Evolutionary conservation across 1,140 invertebrate species (phyloP).

Genomic region (Atta texana): DNA sequence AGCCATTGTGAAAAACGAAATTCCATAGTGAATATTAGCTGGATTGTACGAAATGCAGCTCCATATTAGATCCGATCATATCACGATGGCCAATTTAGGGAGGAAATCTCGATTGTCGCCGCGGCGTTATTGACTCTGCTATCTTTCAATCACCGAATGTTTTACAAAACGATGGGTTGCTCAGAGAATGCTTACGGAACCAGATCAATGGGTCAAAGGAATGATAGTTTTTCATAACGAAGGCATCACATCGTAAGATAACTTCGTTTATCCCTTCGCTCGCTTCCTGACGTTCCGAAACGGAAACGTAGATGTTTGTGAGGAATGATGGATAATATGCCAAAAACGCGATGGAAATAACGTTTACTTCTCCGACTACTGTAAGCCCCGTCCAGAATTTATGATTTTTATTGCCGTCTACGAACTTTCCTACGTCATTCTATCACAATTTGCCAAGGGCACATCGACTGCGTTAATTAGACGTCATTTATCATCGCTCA

Average conservation of each 20-base stretch:
- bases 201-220: conserved; percentile 69
- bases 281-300: neutral
- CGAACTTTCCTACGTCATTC: conserved; percentile 14
- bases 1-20: neutral
- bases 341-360: conserved; percentile 38
- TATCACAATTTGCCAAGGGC: conserved; percentile 42
- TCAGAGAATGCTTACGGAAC: conserved; percentile 22
- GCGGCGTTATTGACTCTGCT: conserved; percentile 42
- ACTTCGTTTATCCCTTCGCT: conserved; percentile 11
- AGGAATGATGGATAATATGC: conserved; percentile 35
- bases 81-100: neutral
- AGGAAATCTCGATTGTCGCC: conserved; percentile 31
- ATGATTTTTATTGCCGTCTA: conserved; percentile 38
- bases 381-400: conserved; percentile 23
- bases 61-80: neutral
- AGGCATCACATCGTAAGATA: neutral
- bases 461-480: conserved; percentile 36
- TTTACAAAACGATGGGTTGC: conserved; percentile 22
- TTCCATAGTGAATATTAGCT: neutral
- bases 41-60: neutral
- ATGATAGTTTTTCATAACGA: neutral
- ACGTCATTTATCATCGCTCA: conserved; percentile 37
- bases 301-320: conserved; percentile 3
- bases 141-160: conserved; percentile 56
- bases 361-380: conserved; percentile 12